phyloP scores from a whole-genome alignment of 1,140 invertebrate species.

The Aphaenogaster rudis region DNA sequence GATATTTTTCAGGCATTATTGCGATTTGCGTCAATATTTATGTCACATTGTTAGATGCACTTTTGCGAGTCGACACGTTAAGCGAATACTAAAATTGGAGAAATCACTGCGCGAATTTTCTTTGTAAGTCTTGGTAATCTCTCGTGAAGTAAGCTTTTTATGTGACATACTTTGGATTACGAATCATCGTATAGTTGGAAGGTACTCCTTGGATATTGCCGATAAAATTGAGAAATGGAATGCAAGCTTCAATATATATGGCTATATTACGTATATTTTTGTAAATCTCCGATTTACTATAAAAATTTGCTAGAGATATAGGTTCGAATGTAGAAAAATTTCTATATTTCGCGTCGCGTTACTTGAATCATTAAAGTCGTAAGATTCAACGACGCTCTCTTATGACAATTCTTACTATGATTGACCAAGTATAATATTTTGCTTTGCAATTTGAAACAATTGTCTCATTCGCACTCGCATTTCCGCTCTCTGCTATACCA shows the following conservation, averaged over 20 bases:
- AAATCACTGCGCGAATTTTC: slow-evolving; percentile 30
- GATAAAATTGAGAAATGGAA: slow-evolving; percentile 36
- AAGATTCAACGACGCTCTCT: slow-evolving; percentile 1
- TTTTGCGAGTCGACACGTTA: background rate
- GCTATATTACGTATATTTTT: slow-evolving; percentile 49
- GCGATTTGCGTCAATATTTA: slow-evolving; percentile 27
- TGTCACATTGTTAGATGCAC: slow-evolving; percentile 15
- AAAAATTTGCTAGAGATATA: slow-evolving; percentile 14
- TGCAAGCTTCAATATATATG: slow-evolving; percentile 34
- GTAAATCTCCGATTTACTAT: slow-evolving; percentile 39
- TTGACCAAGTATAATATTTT: slow-evolving; percentile 55
- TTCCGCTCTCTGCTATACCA: slow-evolving; percentile 28
- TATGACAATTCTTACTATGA: slow-evolving; percentile 32
- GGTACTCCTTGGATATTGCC: slow-evolving; percentile 66
- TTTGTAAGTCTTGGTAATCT: slow-evolving; percentile 23
- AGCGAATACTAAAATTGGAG: background rate
- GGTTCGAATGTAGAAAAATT: slow-evolving; percentile 22
- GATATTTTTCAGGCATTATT: slow-evolving; percentile 23
- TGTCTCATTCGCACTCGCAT: slow-evolving; percentile 48
- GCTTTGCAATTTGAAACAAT: slow-evolving; percentile 45
- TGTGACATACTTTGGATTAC: slow-evolving; percentile 25
- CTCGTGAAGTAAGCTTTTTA: background rate
- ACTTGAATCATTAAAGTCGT: background rate
- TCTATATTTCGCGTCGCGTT: slow-evolving; percentile 37
- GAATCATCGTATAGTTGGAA: slow-evolving; percentile 45